Evolutionary conservation across 2,797 vertebrate genomes (phyloP), one percentile per base, ranked within the genome.

Genomic region (Australoheros facetus): DNA sequence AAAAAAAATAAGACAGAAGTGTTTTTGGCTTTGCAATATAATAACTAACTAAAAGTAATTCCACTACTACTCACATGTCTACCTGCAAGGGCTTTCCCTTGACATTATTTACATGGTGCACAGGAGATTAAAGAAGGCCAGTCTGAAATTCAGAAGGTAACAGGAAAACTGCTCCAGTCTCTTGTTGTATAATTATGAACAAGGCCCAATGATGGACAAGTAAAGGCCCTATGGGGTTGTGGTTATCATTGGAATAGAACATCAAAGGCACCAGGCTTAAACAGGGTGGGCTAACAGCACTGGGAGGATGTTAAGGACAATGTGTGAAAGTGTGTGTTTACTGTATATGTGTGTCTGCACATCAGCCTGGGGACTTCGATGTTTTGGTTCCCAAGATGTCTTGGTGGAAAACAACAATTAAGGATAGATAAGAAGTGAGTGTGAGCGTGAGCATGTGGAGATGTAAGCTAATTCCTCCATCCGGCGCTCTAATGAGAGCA

Each of bases 331-430:
- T 71, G 78, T 77, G 74, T 59, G 62, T 81, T 62, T 62, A 26
- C 37, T 73, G 37, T 75, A 26, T 59, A 10, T 78, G 74, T 81
- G 81, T 75, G 77, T 77, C 42, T 79, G 77, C 8, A 73, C 56
- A 62, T 69, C 80, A 83, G 88, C 89, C 86, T 48, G 58, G 79
- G 83, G 87, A 89, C 56, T 66, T 79, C 57, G 8, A 79, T 90
- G 83, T 88, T 92, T 89, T 90, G 85, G 83, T 85, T 88, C 79
- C 77, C 82, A 87, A 90, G 74, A 89, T 30, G 81, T 88, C 86
- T 90, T 80, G 1, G 60, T 83, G 90, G 89, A 90, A 92, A 92
- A 92, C 82, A 89, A 90, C 90, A 90, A 89, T 93, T 92, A 91
- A 77, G 78, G 85, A 72, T 53, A 72, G 87, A 89, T 84, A 85